Conservation (phyloP, 2,797 vertebrate species). For the Harpagifer antarcticus region DNA sequence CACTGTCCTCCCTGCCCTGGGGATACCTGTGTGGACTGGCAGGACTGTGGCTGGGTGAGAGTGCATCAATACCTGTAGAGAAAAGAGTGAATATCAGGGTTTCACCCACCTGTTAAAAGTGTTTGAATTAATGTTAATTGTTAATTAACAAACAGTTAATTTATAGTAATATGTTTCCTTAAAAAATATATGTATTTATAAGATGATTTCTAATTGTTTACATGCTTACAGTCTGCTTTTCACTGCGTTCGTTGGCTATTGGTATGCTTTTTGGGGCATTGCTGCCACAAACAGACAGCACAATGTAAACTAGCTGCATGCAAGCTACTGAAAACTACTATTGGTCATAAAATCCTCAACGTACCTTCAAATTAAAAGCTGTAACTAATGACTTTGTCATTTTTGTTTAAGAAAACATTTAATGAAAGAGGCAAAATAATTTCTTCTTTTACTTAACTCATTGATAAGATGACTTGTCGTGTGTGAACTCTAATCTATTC, state of each 20-base stretch:
- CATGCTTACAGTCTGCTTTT: neutral
- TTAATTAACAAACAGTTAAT: no score
- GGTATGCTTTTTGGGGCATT: neutral
- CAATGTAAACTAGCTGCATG: neutral
- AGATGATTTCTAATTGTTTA: neutral
- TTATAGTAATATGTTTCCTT: neutral
- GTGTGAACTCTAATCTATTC: neutral
- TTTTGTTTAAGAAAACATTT: neutral
- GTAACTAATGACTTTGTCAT: neutral
- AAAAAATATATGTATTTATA: neutral
- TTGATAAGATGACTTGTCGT: neutral
- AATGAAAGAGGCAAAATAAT: no score
- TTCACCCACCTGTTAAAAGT: neutral
- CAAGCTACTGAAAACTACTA: neutral
- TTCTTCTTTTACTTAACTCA: no score
- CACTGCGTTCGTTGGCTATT: neutral
- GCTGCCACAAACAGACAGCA: neutral
- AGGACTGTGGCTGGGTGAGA: conserved; percentile 95
- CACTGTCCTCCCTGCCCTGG: conserved; percentile 95
- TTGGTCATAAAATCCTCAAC: neutral
- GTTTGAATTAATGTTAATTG: neutral
- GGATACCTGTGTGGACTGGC: conserved; percentile 97
- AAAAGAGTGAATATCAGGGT: conserved; percentile 2
- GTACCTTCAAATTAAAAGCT: neutral
- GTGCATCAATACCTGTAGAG: neutral